Percentiles rank a stretch among this genome's conserved stretches.
These are phyloP conservation scores for Nyctereutes procyonoides DNA, from an alignment of 2,113 vertebrate species.

Conservation along the genomic window DNA sequence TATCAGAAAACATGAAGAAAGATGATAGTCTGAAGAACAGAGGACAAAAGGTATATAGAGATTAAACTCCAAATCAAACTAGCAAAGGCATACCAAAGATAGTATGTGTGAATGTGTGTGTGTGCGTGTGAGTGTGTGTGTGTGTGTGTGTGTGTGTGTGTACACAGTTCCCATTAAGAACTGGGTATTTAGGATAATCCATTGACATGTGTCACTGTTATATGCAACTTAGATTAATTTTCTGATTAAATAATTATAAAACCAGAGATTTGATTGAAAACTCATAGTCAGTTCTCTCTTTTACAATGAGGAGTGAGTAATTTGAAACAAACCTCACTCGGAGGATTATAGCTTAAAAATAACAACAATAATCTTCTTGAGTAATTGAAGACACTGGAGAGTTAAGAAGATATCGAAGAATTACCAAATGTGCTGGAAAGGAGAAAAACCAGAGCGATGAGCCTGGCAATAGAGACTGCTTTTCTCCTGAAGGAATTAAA, in stretches of 20 bases:
- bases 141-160: not conserved
- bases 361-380: not conserved
- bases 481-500: not conserved
- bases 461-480: fast-evolving
- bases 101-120: not conserved
- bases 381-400: not conserved
- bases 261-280: not conserved
- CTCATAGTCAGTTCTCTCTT: not conserved
- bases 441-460: not conserved
- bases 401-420: not conserved
- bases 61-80: not conserved
- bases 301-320: not conserved
- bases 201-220: not conserved
- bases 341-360: not conserved
- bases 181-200: not conserved
- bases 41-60: not conserved
- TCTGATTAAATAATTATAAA: not conserved
- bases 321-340: not conserved
- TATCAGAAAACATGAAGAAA: not conserved
- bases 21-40: not conserved
- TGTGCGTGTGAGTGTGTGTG: too few relatives aligned
- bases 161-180: not conserved
- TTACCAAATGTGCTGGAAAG: not conserved
- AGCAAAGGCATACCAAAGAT: not conserved
- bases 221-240: not conserved